Evolutionary conservation across 1,140 invertebrate species (phyloP).

Genomic region (Polyergus mexicanus): DNA sequence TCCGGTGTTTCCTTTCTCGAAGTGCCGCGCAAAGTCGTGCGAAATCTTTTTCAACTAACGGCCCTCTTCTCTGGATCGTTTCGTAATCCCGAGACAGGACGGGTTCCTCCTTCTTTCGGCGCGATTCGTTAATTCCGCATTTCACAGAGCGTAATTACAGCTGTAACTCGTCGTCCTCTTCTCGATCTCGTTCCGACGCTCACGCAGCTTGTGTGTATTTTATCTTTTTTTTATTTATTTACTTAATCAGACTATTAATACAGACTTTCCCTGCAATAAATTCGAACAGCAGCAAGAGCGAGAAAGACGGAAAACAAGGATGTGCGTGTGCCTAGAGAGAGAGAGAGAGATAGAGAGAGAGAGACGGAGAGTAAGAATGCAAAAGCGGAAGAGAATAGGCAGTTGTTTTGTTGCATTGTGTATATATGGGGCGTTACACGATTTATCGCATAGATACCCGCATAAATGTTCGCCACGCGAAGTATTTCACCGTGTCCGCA

Average conservation of each 20-base stretch:
- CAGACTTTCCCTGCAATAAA: constrained; percentile 78
- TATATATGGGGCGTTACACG: constrained; percentile 27
- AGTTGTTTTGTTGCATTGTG: constrained; percentile 45
- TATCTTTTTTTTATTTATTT: constrained; percentile 72
- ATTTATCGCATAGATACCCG: constrained; percentile 44
- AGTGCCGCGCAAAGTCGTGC: constrained; percentile 13
- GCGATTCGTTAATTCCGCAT: constrained; percentile 58
- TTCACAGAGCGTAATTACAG: constrained; percentile 35
- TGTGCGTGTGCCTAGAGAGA: background rate
- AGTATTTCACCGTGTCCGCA: background rate
- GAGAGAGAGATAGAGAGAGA: background rate
- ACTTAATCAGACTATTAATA: constrained; percentile 74
- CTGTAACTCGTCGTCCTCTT: background rate
- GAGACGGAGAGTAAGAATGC: constrained; percentile 7
- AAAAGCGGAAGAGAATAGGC: constrained; percentile 58
- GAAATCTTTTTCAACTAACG: constrained; percentile 49
- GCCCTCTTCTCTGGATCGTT: constrained; percentile 49
- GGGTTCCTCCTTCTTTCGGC: constrained; percentile 50
- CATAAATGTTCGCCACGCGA: background rate
- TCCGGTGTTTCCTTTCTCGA: constrained; percentile 42
- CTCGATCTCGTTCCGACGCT: background rate
- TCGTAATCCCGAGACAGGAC: constrained; percentile 44
- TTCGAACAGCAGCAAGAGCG: constrained; percentile 7
- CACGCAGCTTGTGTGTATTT: constrained; percentile 9
- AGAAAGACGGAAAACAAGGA: background rate